A percentile compares a stretch with the other conserved stretches of the same genome.
phyloP scores from a whole-genome alignment of 2,113 vertebrate species.

The Neolamprologus cancellatus region DNA sequence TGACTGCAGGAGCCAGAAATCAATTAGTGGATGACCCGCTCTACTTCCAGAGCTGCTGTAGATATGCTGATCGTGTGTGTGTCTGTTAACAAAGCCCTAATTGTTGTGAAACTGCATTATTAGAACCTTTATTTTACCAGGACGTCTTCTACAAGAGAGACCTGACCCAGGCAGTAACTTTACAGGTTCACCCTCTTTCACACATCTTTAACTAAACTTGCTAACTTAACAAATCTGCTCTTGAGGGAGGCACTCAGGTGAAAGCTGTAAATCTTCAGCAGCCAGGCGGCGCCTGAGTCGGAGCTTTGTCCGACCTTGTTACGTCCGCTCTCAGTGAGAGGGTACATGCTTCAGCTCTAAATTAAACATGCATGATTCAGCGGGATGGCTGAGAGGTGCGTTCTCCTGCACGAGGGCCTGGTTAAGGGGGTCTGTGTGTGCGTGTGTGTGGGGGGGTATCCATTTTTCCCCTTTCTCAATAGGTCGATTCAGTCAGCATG shows the following conservation, averaged over 20 bases:
- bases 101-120: background rate
- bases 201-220: background rate
- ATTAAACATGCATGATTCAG: background rate
- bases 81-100: background rate
- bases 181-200: accelerated
- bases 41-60: background rate
- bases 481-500: constrained; percentile 22
- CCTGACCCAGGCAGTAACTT: background rate
- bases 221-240: background rate
- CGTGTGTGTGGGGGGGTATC: background rate
- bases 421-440: background rate
- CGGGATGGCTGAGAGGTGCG: background rate
- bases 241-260: background rate
- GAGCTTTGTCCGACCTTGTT: background rate
- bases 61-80: background rate
- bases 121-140: background rate
- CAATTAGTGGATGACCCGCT: background rate
- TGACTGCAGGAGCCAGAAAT: background rate
- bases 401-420: background rate
- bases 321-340: background rate
- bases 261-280: background rate
- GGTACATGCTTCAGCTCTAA: background rate
- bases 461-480: constrained; percentile 42
- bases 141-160: background rate
- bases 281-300: constrained; percentile 4